A percentile compares a stretch with the other conserved stretches of the same genome.
phyloP scores from a whole-genome alignment of 2,113 vertebrate genomes.

The Picathartes gymnocephalus region DNA sequence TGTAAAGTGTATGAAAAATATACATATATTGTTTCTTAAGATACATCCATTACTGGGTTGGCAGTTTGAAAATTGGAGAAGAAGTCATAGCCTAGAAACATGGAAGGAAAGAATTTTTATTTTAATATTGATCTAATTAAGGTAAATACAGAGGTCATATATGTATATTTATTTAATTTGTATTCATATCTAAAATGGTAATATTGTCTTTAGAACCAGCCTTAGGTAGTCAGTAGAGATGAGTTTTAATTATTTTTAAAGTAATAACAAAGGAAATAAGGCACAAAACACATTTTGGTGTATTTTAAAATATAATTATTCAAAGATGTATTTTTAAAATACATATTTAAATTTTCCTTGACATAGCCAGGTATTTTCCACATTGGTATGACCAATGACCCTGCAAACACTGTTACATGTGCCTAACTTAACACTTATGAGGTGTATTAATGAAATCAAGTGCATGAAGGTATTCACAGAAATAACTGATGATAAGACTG shows the following conservation, averaged over 20 bases:
- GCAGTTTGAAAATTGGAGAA: not conserved
- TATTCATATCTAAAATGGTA: not conserved
- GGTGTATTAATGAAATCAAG: not conserved
- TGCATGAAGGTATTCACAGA: not conserved
- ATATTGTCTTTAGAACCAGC: not conserved
- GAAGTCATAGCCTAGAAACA: not conserved
- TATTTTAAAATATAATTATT: constrained; percentile 32
- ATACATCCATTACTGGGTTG: not conserved
- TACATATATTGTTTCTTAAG: not conserved
- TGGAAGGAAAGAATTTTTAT: not conserved
- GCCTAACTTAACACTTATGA: not conserved
- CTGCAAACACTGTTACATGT: not conserved
- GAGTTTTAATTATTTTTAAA: not conserved
- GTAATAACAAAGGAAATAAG: not conserved
- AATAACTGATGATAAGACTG: not conserved
- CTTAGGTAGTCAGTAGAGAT: not conserved
- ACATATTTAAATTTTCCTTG: constrained; percentile 12
- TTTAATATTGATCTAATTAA: not conserved
- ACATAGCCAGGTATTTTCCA: not conserved
- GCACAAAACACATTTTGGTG: not conserved
- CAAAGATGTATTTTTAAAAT: no score
- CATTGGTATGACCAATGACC: not conserved
- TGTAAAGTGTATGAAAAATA: not conserved
- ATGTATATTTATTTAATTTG: not conserved
- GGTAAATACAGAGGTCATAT: not conserved